Base-by-base conservation (phyloP, 2,888 invertebrate species). In the Ectobius pallidus region DNA sequence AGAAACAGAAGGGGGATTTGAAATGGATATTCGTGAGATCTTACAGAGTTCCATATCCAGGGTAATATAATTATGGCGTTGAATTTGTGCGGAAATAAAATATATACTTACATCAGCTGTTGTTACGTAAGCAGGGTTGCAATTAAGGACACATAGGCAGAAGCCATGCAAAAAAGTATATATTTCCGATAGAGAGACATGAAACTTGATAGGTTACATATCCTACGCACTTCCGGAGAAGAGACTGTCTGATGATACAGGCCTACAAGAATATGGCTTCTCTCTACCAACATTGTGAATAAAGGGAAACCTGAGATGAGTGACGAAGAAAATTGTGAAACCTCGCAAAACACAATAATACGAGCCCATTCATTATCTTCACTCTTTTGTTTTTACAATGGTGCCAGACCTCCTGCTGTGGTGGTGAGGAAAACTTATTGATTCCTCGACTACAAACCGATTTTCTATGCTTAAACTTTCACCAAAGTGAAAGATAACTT, bases 291-390 rank as follows among this genome's bases (percentile, higher is more conserved):
- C n/a, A 16, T 4, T 25, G 9, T 14, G n/a, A n/a, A n/a, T n/a
- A n/a, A 20, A 58, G 9, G 30, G 58, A 58, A 58, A 58, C 30
- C 18, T 18, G 58, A 52, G 52, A 52, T 20, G 52, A 49, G 49
- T n/a, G 20, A 49, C 9, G 20, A 20, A 9, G 55, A 58, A 25
- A 58, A 58, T 58, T 30, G 58, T 58, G 58, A 58, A 58, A 58
- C 58, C 58, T 58, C 3, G 58, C 58, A 58, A 58, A 58, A 30
- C 32, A 27, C 25, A 27, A 27, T 27, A 58, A 58, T 58, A 55
- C 20, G 39, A 39, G n/a, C n/a, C 39, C 39, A 14, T 9, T 6
- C 39, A 39, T 20, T 49, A 18, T 20, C 44, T 44, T 44, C 44
- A 9, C 2, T n/a, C 44, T 46, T 4, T 20, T 9, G 6, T 46